Conservation (phyloP, 2,888 invertebrate species). For the Mallateleia sp. region DNA sequence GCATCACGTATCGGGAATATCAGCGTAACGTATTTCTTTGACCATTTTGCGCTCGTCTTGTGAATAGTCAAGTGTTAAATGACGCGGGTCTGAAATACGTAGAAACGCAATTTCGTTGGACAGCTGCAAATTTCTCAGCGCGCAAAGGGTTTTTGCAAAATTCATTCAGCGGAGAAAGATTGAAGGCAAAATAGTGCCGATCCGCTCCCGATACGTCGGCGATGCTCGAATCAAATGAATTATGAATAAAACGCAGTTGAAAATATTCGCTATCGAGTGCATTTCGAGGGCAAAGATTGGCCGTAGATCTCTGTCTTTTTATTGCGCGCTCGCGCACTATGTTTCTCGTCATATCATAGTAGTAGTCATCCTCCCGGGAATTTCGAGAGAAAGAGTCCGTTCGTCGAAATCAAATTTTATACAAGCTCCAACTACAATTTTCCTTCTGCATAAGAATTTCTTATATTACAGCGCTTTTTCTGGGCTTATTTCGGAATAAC, state of each 20-base stretch:
- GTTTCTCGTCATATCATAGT: slow-evolving; percentile 51
- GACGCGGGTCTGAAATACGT: slow-evolving; percentile 67
- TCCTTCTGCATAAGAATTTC: slow-evolving; percentile 22
- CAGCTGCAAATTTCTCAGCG: slow-evolving; percentile 73
- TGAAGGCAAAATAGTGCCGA: slow-evolving; percentile 66
- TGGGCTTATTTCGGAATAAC: slow-evolving; percentile 35
- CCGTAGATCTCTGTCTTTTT: slow-evolving; percentile 56
- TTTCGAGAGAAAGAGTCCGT: background rate
- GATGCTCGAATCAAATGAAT: slow-evolving; percentile 72
- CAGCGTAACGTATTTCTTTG: slow-evolving; percentile 67
- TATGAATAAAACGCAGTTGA: slow-evolving; percentile 76
- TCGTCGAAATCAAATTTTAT: slow-evolving; percentile 70
- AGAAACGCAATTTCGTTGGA: slow-evolving; percentile 60
- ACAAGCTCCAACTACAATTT: slow-evolving; percentile 53
- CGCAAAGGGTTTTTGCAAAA: slow-evolving; percentile 68
- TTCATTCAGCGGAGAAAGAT: slow-evolving; percentile 64
- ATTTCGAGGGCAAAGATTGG: slow-evolving; percentile 65
- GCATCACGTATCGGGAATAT: slow-evolving; percentile 59
- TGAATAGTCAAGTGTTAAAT: slow-evolving; percentile 68
- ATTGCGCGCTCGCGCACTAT: slow-evolving; percentile 37
- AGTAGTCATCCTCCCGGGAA: slow-evolving; percentile 60
- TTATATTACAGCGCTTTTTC: slow-evolving; percentile 45
- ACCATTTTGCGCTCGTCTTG: slow-evolving; percentile 52
- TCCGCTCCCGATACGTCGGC: slow-evolving; percentile 61
- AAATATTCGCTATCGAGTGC: slow-evolving; percentile 73